Conservation (phyloP, 1,140 invertebrate genomes). For the Centruroides vittatus region DNA sequence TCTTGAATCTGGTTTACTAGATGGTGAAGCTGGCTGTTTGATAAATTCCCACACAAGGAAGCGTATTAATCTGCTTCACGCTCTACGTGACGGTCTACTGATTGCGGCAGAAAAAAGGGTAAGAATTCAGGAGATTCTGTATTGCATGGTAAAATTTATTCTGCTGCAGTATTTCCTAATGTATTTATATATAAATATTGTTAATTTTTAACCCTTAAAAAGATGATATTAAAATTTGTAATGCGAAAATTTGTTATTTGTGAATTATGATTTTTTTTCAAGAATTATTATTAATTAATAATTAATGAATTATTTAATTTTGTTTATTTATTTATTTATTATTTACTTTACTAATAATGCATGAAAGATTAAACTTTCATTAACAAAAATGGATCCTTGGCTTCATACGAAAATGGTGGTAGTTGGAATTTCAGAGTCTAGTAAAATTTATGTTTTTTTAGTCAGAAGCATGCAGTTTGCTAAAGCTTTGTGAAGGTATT, state of each 20-base stretch:
- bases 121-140: conserved; percentile 33
- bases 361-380: background rate
- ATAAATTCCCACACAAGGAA: conserved; percentile 43
- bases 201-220: background rate
- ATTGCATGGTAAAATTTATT: background rate
- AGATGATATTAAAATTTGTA: background rate
- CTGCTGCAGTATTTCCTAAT: background rate
- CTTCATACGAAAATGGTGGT: too few species aligned
- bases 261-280: background rate
- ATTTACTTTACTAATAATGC: background rate
- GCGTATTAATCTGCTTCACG: conserved; percentile 57
- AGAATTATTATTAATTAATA: background rate
- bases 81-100: conserved; percentile 67
- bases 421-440: too few species aligned
- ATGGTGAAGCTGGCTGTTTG: conserved; percentile 54
- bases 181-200: background rate
- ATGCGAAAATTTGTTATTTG: background rate
- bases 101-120: conserved; percentile 82
- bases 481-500: too few species aligned
- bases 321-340: background rate
- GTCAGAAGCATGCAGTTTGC: too few species aligned
- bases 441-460: too few species aligned
- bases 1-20: conserved; percentile 53
- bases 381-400: background rate
- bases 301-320: background rate